A percentile compares a stretch with the other conserved stretches of the same genome.
These are phyloP conservation scores for Melanocharis versteri DNA, from an alignment of 2,113 vertebrate species.

Conservation along the genomic window DNA sequence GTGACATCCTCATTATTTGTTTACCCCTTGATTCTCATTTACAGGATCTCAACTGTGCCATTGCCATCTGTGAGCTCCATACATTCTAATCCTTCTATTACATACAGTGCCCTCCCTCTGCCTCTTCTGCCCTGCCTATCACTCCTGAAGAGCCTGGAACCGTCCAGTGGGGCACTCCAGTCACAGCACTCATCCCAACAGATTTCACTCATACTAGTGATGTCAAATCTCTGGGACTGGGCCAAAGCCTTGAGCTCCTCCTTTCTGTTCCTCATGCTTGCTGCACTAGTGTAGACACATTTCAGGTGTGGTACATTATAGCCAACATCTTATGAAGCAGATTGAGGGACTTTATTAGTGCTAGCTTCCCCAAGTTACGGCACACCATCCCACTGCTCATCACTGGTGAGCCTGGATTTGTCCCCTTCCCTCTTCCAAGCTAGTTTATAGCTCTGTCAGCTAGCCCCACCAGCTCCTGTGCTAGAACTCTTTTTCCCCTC, in stretches of 20 bases:
- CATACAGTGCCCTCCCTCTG: neutral
- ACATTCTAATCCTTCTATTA: neutral
- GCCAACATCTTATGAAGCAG: neutral
- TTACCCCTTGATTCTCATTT: neutral
- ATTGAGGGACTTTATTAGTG: neutral
- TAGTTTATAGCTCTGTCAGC: neutral
- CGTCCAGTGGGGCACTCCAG: no score
- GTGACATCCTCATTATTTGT: neutral
- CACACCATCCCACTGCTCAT: neutral
- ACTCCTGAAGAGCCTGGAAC: neutral
- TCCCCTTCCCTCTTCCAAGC: neutral
- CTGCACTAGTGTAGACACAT: neutral
- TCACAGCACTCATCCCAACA: neutral
- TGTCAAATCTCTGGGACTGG: neutral
- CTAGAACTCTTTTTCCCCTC: neutral
- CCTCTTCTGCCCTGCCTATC: neutral
- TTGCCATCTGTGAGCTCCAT: neutral
- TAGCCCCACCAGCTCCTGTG: neutral
- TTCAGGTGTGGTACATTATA: neutral
- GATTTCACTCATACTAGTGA: neutral
- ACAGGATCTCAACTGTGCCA: neutral
- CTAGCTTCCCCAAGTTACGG: neutral
- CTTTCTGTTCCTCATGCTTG: neutral
- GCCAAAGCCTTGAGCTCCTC: neutral
- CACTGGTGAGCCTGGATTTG: neutral